These are phyloP conservation scores for Hydrophis major DNA, from an alignment of 2,797 vertebrate genomes.

Conservation along the genomic window DNA sequence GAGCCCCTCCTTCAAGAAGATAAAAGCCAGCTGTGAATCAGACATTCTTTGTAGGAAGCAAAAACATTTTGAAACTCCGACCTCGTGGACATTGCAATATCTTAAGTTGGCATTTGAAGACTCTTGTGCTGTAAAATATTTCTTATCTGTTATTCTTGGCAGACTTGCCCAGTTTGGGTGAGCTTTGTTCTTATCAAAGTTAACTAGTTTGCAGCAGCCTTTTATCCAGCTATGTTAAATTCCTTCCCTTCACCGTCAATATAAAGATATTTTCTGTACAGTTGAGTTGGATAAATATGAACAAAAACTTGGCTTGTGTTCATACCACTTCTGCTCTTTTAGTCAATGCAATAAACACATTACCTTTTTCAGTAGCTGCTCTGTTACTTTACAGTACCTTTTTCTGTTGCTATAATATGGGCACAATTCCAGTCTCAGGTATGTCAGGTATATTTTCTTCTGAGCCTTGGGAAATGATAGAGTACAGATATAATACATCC, in stretches of 20 bases:
- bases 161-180: no score
- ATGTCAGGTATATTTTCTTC: not conserved
- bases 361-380: not conserved
- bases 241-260: not conserved
- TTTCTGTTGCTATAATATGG: conserved; percentile 1
- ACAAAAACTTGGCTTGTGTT: not conserved
- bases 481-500: not conserved
- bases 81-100: no score
- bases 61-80: no score
- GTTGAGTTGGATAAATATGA: not conserved
- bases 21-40: no score
- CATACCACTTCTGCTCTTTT: not conserved
- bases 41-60: no score
- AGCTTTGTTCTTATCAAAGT: no score
- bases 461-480: conserved; percentile 11
- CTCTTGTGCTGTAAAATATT: no score
- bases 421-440: not conserved
- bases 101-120: no score
- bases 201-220: no score
- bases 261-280: not conserved
- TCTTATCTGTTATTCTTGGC: no score
- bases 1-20: no score
- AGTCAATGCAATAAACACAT: not conserved
- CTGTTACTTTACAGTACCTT: no score
- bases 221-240: not conserved